Base-by-base conservation (phyloP, 2,113 vertebrate species). In the Condylura cristata region DNA sequence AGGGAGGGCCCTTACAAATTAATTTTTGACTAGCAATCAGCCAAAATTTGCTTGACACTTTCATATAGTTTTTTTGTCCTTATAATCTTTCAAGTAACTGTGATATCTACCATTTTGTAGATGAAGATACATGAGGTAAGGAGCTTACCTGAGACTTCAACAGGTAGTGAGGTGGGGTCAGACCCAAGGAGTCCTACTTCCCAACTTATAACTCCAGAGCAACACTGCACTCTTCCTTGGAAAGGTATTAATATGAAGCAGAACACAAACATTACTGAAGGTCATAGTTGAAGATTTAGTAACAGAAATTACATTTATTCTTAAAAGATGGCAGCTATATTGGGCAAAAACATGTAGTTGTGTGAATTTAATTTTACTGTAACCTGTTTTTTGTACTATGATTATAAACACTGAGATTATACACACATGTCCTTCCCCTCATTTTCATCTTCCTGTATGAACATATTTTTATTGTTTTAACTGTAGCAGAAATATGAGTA, bases 331-430 rank as follows among this genome's bases (percentile, higher is more conserved):
- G 3, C 11, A 60, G 86, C 68, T 75, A 10, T 71, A 32, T 13
- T 81, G 34, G 90, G 48, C 4, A 76, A 78, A 71, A 90, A 80
- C 85, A 82, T 53, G 72, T 17, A 44, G 53, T 71, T 26, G 14
- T 20, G 34, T 89, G 71, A 80, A 63, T n/a, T 51, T 34, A 51
- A 63, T 34, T 74, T 90, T 41, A 41, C 37, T 1, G 18, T 66
- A 71, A 44, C 51, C n/a, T 88, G 22, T 74, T 44, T 89, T 71
- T 87, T 32, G 30, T 89, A 30, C 72, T 90, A 28, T 84, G 72
- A 88, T 76, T 71, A 51, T 44, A 85, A 80, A 93, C 66, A 44
- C 66, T 78, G 66, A 70, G 82, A 88, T 48, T 48, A 48, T 48
- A 48, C 9, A 12, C 46, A 68, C 84, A 74, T 37, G 53, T 65